Evolutionary conservation across 2,113 vertebrate genomes (phyloP).

Genomic region (Malurus alboscapulatus): DNA sequence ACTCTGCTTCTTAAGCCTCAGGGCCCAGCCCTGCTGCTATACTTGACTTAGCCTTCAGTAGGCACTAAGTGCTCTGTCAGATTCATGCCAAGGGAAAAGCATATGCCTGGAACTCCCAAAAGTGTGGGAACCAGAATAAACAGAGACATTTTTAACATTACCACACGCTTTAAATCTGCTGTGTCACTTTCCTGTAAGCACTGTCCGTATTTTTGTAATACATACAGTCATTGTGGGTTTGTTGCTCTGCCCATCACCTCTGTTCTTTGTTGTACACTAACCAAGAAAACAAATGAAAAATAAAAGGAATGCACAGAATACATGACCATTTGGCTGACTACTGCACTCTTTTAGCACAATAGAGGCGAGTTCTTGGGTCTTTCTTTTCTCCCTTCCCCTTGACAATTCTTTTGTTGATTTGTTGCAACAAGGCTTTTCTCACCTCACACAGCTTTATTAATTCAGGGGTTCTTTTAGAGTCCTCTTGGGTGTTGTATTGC

Average conservation of each 20-base stretch:
- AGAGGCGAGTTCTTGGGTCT: not conserved
- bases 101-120: conserved; percentile 79
- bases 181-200: conserved; percentile 68
- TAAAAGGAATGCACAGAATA: conserved; percentile 36
- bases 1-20: conserved; percentile 67
- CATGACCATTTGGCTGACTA: conserved; percentile 3
- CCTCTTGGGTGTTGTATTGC: not conserved
- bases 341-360: not conserved
- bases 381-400: not conserved
- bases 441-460: not conserved
- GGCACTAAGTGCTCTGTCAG: conserved; percentile 83
- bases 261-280: conserved; percentile 14
- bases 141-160: conserved; percentile 74
- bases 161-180: conserved; percentile 39
- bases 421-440: not conserved
- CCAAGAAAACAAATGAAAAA: conserved; percentile 59
- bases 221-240: conserved; percentile 55
- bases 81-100: conserved; percentile 76
- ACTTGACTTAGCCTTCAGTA: conserved; percentile 71
- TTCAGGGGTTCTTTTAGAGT: not conserved
- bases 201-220: not conserved
- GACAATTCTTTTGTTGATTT: not conserved
- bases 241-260: conserved; percentile 35
- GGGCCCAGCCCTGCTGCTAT: conserved; percentile 74
- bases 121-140: conserved; percentile 74